These are phyloP conservation scores for Solenopsis fugax DNA, from an alignment of 1,140 invertebrate species.

Conservation along the genomic window DNA sequence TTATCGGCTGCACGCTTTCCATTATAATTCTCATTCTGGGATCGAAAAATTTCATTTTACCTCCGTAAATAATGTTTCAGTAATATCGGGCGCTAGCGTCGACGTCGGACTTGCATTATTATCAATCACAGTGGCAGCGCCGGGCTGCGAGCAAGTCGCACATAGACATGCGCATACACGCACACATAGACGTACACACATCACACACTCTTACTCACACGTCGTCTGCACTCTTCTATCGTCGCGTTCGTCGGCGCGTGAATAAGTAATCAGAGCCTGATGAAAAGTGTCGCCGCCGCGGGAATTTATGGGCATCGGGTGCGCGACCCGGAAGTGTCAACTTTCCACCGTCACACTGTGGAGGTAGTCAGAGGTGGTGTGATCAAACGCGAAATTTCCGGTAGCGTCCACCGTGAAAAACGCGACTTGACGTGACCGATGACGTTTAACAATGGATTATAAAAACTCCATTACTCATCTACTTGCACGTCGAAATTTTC, in stretches of 20 bases:
- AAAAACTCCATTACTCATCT: slow-evolving; percentile 63
- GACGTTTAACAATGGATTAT: slow-evolving; percentile 62
- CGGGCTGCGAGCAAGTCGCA: slow-evolving; percentile 33
- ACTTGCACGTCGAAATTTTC: slow-evolving; percentile 28
- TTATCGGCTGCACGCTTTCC: slow-evolving; percentile 54
- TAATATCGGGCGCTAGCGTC: slow-evolving; percentile 74
- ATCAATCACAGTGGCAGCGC: slow-evolving; percentile 78
- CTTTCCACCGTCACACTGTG: slow-evolving; percentile 56
- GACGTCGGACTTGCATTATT: slow-evolving; percentile 78
- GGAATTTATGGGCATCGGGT: slow-evolving; percentile 77
- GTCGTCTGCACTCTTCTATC: slow-evolving; percentile 67
- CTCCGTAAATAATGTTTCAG: slow-evolving; percentile 80
- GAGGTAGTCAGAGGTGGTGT: slow-evolving; percentile 40
- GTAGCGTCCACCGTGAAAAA: slow-evolving; percentile 57
- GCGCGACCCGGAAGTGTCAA: slow-evolving; percentile 77
- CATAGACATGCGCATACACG: slow-evolving; percentile 22
- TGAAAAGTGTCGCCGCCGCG: slow-evolving; percentile 78
- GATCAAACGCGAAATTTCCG: slow-evolving; percentile 60
- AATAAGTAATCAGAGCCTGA: slow-evolving; percentile 81
- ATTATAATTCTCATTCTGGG: slow-evolving; percentile 61
- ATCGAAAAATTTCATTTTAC: slow-evolving; percentile 78
- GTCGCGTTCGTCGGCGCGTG: slow-evolving; percentile 76
- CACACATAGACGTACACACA: slow-evolving; percentile 10
- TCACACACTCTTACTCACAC: slow-evolving; percentile 60
- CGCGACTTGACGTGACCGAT: slow-evolving; percentile 55